These are phyloP conservation scores for Rhaphigaster nebulosa DNA, from an alignment of 2,888 invertebrate genomes.

Conservation along the genomic window DNA sequence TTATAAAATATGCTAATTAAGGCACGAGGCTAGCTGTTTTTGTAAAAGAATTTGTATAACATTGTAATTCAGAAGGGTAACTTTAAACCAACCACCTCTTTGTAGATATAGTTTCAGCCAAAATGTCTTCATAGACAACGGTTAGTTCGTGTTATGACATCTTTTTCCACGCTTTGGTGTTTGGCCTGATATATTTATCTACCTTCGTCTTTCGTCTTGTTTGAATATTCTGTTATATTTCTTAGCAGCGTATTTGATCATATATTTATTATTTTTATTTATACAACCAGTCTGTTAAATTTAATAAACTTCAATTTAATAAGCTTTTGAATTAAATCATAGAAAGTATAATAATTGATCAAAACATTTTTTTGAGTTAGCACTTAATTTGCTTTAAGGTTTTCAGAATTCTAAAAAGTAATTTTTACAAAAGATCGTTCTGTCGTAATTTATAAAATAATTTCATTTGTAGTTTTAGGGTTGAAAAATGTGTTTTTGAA, in stretches of 20 bases:
- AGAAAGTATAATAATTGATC: too few relatives aligned
- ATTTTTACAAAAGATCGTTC: too few relatives aligned
- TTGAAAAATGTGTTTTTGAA: too few relatives aligned
- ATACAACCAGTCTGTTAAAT: too few relatives aligned
- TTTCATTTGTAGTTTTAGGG: too few relatives aligned
- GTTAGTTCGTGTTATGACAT: conserved; percentile 8
- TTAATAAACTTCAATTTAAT: too few relatives aligned
- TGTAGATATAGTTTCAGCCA: not conserved
- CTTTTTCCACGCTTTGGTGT: not conserved
- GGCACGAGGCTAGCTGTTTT: not conserved
- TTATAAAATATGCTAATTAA: conserved; percentile 26
- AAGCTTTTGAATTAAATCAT: too few relatives aligned
- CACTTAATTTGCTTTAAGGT: too few relatives aligned
- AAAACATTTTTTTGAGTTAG: too few relatives aligned
- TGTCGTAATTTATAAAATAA: too few relatives aligned
- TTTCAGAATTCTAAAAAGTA: too few relatives aligned
- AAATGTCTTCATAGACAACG: not conserved
- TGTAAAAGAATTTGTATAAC: conserved; percentile 41
- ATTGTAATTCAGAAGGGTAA: conserved; percentile 45
- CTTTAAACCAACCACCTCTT: conserved; percentile 20
- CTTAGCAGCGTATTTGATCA: not conserved
- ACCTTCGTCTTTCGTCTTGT: not conserved
- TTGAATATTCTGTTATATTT: not conserved
- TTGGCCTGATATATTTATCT: not conserved
- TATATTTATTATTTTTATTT: not conserved